These are phyloP conservation scores for Hiodon alosoides DNA, from an alignment of 2,113 vertebrate genomes.

Conservation along the genomic window DNA sequence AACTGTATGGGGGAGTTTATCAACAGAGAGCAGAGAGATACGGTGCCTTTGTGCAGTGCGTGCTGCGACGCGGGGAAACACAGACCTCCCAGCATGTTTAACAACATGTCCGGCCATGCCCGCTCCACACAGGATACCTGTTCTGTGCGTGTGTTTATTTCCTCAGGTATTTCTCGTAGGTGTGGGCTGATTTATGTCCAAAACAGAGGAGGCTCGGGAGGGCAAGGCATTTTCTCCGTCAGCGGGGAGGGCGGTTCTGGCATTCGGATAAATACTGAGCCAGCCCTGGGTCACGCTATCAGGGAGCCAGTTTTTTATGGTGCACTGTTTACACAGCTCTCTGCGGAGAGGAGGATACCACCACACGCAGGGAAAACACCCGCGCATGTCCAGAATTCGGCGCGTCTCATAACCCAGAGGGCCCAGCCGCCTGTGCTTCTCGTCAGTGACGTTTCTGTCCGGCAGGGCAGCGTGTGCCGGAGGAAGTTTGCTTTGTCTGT, in stretches of 20 bases:
- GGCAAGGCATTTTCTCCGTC: background rate
- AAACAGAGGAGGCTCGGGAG: constrained; percentile 11
- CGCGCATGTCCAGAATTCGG: background rate
- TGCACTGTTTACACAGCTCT: constrained; percentile 13
- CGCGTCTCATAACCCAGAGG: too few species aligned
- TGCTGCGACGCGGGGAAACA: background rate
- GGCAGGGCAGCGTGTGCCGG: too few species aligned
- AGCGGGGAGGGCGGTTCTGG: constrained; percentile 13
- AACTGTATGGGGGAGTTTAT: too few species aligned
- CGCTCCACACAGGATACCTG: background rate
- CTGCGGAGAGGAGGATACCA: background rate
- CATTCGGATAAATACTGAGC: background rate
- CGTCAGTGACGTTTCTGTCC: too few species aligned
- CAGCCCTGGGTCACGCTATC: constrained; percentile 4
- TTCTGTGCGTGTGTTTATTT: constrained; percentile 9
- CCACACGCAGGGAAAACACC: background rate
- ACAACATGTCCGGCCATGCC: constrained; percentile 23
- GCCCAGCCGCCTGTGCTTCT: too few species aligned
- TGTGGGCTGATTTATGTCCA: constrained; percentile 21
- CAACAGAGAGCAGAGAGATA: background rate
- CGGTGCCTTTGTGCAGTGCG: background rate
- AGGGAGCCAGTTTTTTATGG: background rate
- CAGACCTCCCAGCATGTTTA: constrained; percentile 6
- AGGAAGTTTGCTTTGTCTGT: too few species aligned
- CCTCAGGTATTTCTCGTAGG: constrained; percentile 23